These are phyloP conservation scores for Calcarius ornatus DNA, from an alignment of 2,113 vertebrate genomes.

Conservation along the genomic window DNA sequence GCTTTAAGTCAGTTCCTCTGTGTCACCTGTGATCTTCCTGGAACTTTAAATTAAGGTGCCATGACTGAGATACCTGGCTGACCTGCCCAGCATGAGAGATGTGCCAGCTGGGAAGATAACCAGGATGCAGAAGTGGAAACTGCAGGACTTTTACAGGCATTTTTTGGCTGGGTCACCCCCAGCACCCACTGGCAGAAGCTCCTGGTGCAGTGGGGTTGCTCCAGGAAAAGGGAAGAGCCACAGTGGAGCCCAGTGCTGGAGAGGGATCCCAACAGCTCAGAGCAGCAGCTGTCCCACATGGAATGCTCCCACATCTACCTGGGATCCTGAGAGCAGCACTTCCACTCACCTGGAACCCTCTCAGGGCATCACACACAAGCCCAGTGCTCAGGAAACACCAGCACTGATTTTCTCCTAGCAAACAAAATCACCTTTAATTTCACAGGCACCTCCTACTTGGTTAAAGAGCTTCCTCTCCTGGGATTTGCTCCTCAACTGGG, in stretches of 20 bases:
- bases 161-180: not conserved
- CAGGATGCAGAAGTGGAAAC: not conserved
- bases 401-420: not conserved
- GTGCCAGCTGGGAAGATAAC: not conserved
- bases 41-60: not conserved
- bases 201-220: rapidly evolving
- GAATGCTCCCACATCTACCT: not conserved
- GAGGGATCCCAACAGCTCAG: too few relatives aligned
- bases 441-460: not conserved
- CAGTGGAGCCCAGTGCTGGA: not conserved
- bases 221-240: not conserved
- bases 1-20: not conserved
- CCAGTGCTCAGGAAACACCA: not conserved
- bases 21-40: rapidly evolving
- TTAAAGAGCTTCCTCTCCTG: not conserved
- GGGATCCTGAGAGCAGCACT: not conserved
- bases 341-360: not conserved
- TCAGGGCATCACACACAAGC: not conserved
- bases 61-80: not conserved
- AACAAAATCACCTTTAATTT: slow-evolving; percentile 1
- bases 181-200: not conserved
- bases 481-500: not conserved
- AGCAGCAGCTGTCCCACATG: not conserved
- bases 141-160: not conserved
- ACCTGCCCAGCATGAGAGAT: not conserved